These are phyloP conservation scores for Chaitophorus viminalis DNA, from an alignment of 2,888 invertebrate genomes.

Conservation along the genomic window DNA sequence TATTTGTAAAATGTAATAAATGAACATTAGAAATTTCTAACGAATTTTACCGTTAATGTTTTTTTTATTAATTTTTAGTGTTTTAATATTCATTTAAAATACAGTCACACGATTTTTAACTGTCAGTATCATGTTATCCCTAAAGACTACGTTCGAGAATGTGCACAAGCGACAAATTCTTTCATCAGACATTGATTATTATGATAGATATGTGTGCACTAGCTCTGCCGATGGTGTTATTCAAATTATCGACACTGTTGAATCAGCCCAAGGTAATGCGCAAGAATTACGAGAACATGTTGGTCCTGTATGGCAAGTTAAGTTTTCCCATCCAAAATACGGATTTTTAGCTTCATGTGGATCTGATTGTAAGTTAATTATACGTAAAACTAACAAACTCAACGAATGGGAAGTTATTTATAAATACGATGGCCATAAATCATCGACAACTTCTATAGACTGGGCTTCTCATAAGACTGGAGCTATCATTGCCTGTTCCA, in stretches of 20 bases:
- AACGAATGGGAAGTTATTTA: conserved; percentile 92
- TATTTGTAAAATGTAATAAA: too few relatives aligned
- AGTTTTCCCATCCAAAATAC: conserved; percentile 98
- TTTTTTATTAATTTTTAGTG: too few relatives aligned
- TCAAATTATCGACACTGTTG: conserved; percentile 95
- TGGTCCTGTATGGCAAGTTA: conserved; percentile 96
- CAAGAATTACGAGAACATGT: conserved; percentile 92
- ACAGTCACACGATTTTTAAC: too few relatives aligned
- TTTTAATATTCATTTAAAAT: too few relatives aligned
- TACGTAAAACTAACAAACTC: conserved; percentile 86
- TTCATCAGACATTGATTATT: conserved; percentile 98
- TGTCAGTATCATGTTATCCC: conserved; percentile 65
- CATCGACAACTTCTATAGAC: conserved; percentile 95
- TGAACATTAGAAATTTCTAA: too few relatives aligned
- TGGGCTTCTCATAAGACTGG: conserved; percentile 98
- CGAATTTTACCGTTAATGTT: too few relatives aligned
- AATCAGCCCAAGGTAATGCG: conserved; percentile 87
- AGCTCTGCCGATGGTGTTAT: conserved; percentile 98
- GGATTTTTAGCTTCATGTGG: conserved; percentile 97
- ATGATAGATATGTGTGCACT: conserved; percentile 94
- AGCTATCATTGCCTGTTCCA: conserved; percentile 91
- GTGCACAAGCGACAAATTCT: conserved; percentile 99
- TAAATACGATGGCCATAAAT: conserved; percentile 91
- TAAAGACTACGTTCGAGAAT: conserved; percentile 94
- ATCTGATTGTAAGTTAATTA: conserved; percentile 97